Percentiles rank a stretch among this genome's conserved stretches.
Evolutionary conservation across 2,113 vertebrate species (phyloP).

Genomic region (Egretta garzetta): DNA sequence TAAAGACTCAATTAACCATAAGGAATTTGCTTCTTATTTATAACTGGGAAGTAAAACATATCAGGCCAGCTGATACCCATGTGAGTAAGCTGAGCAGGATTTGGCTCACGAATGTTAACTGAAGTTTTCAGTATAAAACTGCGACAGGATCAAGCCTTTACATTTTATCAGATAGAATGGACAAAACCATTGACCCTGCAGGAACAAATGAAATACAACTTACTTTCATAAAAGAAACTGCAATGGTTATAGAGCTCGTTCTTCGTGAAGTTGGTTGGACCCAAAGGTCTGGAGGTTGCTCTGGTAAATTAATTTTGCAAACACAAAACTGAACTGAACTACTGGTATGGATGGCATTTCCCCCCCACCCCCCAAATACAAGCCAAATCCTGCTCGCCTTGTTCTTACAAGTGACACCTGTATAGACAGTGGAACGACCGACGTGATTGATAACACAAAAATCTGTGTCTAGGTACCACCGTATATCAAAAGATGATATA

Average conservation of each 20-base stretch:
- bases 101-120: background rate
- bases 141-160: background rate
- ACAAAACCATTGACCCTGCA: background rate
- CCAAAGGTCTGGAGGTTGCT: background rate
- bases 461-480: background rate
- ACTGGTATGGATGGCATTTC: background rate
- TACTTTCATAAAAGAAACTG: background rate
- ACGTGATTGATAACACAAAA: background rate
- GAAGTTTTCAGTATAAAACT: background rate
- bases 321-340: background rate
- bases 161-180: background rate
- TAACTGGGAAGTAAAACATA: slow-evolving; percentile 36
- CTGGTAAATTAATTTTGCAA: background rate
- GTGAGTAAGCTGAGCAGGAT: background rate
- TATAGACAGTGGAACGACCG: background rate
- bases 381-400: background rate
- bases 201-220: background rate
- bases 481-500: background rate
- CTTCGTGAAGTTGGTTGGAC: background rate
- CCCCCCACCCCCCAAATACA: background rate
- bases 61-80: slow-evolving; percentile 4
- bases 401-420: background rate
- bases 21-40: slow-evolving; percentile 55
- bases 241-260: background rate
- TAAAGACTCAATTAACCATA: slow-evolving; percentile 62